Conservation (phyloP, 2,113 vertebrate species). For the Mus spicilegus region DNA sequence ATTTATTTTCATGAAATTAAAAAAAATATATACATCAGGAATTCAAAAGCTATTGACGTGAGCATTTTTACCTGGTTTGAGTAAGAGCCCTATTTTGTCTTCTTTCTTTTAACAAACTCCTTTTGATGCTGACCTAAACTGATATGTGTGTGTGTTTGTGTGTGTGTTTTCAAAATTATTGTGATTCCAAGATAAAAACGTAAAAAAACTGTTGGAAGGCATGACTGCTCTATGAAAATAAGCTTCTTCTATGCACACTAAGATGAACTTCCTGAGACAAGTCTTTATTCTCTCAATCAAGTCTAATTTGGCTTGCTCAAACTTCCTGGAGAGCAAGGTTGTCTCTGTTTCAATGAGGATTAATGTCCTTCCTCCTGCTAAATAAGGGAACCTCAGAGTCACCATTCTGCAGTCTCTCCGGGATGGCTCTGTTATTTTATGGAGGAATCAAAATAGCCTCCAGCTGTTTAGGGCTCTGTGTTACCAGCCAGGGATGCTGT, state of each 20-base stretch:
- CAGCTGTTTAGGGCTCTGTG: not conserved
- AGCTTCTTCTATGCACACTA: not conserved
- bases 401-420: not conserved
- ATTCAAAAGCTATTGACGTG: not conserved
- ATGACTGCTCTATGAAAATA: not conserved
- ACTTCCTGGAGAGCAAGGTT: not conserved
- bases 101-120: not conserved
- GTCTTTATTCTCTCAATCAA: not conserved
- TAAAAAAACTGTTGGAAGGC: not conserved
- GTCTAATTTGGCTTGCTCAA: not conserved
- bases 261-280: not conserved
- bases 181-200: not conserved
- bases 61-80: not conserved
- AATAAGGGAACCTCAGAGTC: not conserved
- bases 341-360: not conserved
- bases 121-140: not conserved
- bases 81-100: not conserved
- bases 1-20: not conserved
- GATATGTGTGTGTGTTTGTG: not conserved
- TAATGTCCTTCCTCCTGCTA: not conserved
- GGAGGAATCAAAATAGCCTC: not conserved
- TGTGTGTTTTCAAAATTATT: not conserved
- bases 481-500: not conserved
- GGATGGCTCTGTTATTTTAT: not conserved
- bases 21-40: not conserved